phyloP scores from a whole-genome alignment of 2,113 vertebrate species.

The Plecturocebus donacophilus region DNA sequence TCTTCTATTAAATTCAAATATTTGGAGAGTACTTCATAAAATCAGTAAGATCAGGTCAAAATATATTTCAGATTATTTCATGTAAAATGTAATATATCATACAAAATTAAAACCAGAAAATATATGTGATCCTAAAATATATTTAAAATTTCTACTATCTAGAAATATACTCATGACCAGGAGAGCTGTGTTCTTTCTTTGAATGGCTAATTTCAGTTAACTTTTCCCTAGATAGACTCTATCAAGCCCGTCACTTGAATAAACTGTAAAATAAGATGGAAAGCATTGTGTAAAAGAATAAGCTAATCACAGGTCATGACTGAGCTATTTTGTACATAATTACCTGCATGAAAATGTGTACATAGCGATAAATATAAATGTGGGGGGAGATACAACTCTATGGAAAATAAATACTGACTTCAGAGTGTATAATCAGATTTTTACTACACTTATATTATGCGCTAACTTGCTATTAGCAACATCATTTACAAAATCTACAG shows the following conservation, averaged over 20 bases:
- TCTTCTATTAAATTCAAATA: slow-evolving; percentile 30
- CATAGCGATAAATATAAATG: not conserved
- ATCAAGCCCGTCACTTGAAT: not conserved
- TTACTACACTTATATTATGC: not conserved
- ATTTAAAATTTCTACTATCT: not conserved
- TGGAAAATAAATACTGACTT: not conserved
- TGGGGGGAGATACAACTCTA: not conserved
- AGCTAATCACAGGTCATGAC: not conserved
- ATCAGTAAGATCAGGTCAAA: not conserved
- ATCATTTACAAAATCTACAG: not conserved
- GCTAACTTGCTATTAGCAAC: not conserved
- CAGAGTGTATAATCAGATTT: not conserved
- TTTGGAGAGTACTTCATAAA: slow-evolving; percentile 1
- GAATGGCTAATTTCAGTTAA: not conserved
- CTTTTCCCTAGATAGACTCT: not conserved
- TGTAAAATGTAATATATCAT: slow-evolving; percentile 6
- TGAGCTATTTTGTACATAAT: not conserved
- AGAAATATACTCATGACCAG: not conserved
- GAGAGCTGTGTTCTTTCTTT: not conserved
- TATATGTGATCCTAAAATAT: slow-evolving; percentile 17
- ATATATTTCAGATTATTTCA: slow-evolving; percentile 1
- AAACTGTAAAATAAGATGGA: slow-evolving; percentile 33
- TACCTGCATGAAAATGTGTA: not conserved
- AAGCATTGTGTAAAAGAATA: not conserved
- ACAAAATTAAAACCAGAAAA: slow-evolving; percentile 48